Base-by-base conservation (phyloP, 2,888 invertebrate species). In the Scaptomyza parva region DNA sequence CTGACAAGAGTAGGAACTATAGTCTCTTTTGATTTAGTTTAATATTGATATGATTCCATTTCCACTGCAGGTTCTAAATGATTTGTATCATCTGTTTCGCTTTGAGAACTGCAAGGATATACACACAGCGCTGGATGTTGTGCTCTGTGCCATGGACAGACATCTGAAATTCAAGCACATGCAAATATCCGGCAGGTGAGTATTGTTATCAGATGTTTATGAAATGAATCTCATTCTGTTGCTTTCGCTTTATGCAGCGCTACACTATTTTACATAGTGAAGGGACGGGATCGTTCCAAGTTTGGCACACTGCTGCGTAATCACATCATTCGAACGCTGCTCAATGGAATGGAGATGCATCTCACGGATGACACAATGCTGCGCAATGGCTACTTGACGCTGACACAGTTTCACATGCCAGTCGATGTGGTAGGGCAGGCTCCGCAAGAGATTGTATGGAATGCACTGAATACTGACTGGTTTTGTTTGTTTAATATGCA, bases 351-450 rank as follows among this genome's bases (percentile, higher is more conserved):
- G 98, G 96, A 96, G 80, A 94, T 94, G 54, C 97, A 97, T 89
- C 93, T 95, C 67, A 93, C 94, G 30, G 97, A 98, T 89, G 96
- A 96, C 78, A 97, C 97, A 24, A 98, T 99, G 97, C 96, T 99
- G 94, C 93, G 98, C 55, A 99, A 99, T 92, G 98, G 98, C 52
- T 98, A 98, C 91, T 93, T 99, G 64, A 98, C 98, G 0, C 93
- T 99, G 37, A 98, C 98, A 89, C 97, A 98, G 92, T 98, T 98
- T 90, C 96, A 96, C 90, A 97, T 99, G 91, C 99, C 99, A 2
- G 94, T 94, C 78, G 99, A 99, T 93, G 97, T 99, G 91, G 97
- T 97, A 92, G 92, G 76, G 37, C 33, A 22, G 14, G 20, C 20
- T 14, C 11, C 12, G 26, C 3, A 20, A 3, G 2, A 1, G 2